Conservation (phyloP, 2,113 vertebrate genomes). For the Bujurquina vittata region DNA sequence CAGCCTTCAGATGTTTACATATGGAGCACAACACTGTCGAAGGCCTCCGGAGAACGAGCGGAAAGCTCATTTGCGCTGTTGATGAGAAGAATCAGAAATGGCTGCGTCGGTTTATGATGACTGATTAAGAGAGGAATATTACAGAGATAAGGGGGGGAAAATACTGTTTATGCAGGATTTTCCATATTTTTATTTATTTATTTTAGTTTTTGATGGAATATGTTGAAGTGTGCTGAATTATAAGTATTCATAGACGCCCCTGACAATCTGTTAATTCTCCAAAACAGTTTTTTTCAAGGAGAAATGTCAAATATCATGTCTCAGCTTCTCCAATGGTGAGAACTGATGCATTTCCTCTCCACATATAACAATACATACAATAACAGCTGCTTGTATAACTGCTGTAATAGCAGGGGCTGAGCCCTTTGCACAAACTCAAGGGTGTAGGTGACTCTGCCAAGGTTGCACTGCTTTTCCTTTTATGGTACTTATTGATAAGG, state of each 20-base stretch:
- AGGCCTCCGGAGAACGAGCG: conserved; percentile 54
- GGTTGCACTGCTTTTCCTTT: background rate
- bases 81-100: conserved; percentile 48
- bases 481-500: background rate
- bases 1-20: conserved; percentile 80
- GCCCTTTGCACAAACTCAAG: background rate
- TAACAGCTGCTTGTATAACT: background rate
- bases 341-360: background rate
- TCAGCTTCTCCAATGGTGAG: background rate
- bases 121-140: conserved; percentile 15
- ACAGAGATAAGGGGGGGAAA: background rate
- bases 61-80: conserved; percentile 54
- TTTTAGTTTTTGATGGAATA: background rate
- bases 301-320: background rate
- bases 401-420: background rate
- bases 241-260: background rate
- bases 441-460: background rate
- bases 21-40: conserved; percentile 42
- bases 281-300: background rate
- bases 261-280: no score
- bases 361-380: background rate
- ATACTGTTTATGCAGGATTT: background rate
- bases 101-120: conserved; percentile 23
- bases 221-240: background rate
- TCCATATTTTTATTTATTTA: background rate